Percentiles rank a stretch among this genome's conserved stretches.
Evolutionary conservation across 2,797 vertebrate genomes (phyloP).

Genomic region (Lagocephalus sceleratus): DNA sequence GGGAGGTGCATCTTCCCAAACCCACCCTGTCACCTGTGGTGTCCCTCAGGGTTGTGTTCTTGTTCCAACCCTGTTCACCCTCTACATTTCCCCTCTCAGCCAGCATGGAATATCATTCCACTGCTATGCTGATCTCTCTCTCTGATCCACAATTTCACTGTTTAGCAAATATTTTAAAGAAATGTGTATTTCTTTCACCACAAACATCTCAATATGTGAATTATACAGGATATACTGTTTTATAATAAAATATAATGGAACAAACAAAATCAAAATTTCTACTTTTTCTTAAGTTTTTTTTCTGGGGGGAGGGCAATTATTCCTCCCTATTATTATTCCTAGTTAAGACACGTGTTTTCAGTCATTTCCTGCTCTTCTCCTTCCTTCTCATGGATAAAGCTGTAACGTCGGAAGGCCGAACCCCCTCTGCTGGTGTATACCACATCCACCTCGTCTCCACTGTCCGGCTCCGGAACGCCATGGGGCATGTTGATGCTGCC

Average conservation of each 20-base stretch:
- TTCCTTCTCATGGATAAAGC: conserved; percentile 70
- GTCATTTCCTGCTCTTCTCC: conserved; percentile 53
- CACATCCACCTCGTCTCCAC: conserved; percentile 79
- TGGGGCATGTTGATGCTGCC: conserved; percentile 71
- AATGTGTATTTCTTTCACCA: not conserved
- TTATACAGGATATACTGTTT: conserved; percentile 6
- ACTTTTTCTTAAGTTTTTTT: too few relatives aligned
- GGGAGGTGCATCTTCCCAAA: too few relatives aligned
- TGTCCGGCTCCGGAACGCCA: conserved; percentile 70
- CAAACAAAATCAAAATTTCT: conserved; percentile 18
- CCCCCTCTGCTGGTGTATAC: conserved; percentile 79
- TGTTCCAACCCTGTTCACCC: too few relatives aligned
- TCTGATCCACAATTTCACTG: not conserved
- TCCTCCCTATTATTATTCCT: conserved; percentile 40
- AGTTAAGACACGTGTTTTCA: conserved; percentile 58
- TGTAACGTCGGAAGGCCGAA: conserved; percentile 69
- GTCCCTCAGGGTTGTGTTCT: too few relatives aligned
- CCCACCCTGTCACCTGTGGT: too few relatives aligned
- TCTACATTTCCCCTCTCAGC: too few relatives aligned
- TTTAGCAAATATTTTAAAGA: not conserved
- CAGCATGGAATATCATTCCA: too few relatives aligned
- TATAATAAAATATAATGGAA: conserved; percentile 28
- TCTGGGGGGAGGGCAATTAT: conserved; percentile 29
- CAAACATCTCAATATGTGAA: not conserved
- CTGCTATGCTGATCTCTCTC: too few relatives aligned